Evolutionary conservation across 2,113 vertebrate species (phyloP).

Genomic region (Melanerpes formicivorus): DNA sequence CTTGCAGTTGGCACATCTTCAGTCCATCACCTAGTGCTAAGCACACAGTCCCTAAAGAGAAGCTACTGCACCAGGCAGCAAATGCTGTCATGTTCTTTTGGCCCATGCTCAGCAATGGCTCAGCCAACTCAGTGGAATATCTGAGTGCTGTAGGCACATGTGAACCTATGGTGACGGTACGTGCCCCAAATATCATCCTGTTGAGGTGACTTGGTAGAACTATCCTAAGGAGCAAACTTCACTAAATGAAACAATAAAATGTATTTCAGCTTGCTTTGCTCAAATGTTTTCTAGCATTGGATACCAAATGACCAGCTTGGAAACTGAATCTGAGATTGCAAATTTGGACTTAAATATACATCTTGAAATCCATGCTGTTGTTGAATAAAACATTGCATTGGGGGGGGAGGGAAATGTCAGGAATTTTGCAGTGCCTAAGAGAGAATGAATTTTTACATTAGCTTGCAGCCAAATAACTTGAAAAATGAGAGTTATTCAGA

Average conservation of each 20-base stretch:
- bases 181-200: not conserved
- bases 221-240: not conserved
- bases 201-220: not conserved
- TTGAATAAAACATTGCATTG: constrained; percentile 4
- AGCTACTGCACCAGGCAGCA: not conserved
- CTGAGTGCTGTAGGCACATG: not conserved
- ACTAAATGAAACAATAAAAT: not conserved
- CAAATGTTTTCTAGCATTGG: not conserved
- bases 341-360: not conserved
- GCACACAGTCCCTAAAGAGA: not conserved
- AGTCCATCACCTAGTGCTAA: not conserved
- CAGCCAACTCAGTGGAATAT: not conserved
- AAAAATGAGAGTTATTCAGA: not conserved
- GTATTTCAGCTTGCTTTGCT: not conserved
- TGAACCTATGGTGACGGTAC: not conserved
- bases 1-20: not conserved
- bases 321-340: not conserved
- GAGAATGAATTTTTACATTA: not conserved
- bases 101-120: accelerated
- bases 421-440: not conserved
- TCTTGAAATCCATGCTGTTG: not conserved
- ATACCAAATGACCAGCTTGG: not conserved
- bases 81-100: not conserved
- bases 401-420: not conserved
- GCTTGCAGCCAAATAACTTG: not conserved